phyloP scores from a whole-genome alignment of 2,797 vertebrate genomes.

The Lacerta viridis region DNA sequence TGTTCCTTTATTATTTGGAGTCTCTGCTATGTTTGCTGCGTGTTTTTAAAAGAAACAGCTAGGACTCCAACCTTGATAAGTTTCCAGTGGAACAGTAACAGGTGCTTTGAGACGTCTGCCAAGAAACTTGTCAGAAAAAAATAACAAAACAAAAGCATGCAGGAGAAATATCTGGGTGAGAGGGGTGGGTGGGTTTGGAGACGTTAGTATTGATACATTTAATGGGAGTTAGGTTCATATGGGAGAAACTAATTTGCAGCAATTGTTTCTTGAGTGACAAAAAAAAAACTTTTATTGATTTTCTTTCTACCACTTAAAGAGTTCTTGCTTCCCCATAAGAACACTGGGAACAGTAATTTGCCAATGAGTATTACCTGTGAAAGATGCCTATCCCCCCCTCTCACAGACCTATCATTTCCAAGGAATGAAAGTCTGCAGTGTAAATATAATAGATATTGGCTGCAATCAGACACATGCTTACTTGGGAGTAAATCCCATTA shows the following conservation, averaged over 20 bases:
- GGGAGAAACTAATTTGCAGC: not conserved
- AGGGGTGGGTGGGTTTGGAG: not conserved
- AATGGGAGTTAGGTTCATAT: not conserved
- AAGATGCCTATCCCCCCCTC: not conserved
- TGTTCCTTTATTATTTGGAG: not conserved
- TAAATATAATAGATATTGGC: not conserved
- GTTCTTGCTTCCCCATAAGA: not conserved
- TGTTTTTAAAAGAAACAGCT: constrained; percentile 2
- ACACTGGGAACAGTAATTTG: not conserved
- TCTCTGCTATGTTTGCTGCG: not conserved
- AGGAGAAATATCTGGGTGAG: constrained; percentile 6
- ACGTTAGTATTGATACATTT: constrained; percentile 25
- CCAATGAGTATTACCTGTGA: not conserved
- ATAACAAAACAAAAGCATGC: constrained; percentile 12
- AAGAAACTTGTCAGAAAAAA: constrained; percentile 54
- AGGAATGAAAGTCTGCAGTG: too few species aligned
- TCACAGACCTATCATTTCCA: not conserved
- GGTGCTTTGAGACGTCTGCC: constrained; percentile 63
- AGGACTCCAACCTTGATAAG: constrained; percentile 53
- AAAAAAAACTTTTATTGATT: not conserved
- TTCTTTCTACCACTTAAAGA: not conserved
- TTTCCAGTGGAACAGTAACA: constrained; percentile 57
- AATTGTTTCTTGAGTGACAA: not conserved
- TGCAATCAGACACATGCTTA: not conserved
- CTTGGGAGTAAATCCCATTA: constrained; percentile 2